Evolutionary conservation across 1,140 invertebrate species (phyloP).

Genomic region (Wasmannia auropunctata): DNA sequence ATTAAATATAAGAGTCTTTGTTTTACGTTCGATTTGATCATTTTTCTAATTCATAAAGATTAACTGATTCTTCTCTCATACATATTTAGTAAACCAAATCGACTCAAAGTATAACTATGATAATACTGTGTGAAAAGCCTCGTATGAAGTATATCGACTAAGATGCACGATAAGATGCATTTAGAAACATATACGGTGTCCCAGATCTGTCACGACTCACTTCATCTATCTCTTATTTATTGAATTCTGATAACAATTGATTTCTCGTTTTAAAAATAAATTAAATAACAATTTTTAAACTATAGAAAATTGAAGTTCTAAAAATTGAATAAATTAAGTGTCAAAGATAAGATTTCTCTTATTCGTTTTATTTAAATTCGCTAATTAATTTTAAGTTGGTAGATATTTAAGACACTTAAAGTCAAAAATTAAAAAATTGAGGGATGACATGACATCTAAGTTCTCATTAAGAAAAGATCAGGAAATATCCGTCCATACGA

Average conservation of each 20-base stretch:
- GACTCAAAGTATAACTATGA: neutral
- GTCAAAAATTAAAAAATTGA: neutral
- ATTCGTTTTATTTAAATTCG: neutral
- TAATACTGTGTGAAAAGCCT: conserved; percentile 6
- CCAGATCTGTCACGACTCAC: neutral
- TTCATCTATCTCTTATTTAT: neutral
- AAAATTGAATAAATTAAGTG: neutral
- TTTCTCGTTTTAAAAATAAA: neutral
- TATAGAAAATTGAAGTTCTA: neutral
- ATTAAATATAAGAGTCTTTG: too few relatives aligned
- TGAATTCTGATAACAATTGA: neutral
- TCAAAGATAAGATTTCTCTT: neutral
- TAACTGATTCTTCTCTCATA: conserved; percentile 2
- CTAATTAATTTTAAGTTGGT: neutral
- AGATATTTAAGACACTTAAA: neutral
- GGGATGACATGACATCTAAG: neutral
- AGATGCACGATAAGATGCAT: neutral
- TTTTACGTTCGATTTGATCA: neutral
- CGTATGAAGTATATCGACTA: neutral
- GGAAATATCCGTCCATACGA: neutral
- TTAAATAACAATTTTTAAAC: neutral
- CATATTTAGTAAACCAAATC: neutral
- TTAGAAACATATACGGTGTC: conserved; percentile 1
- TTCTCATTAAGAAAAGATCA: neutral
- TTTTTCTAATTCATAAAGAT: neutral